A percentile compares a stretch with the other conserved stretches of the same genome.
phyloP scores from a whole-genome alignment of 2,888 invertebrate species.

The Auanema freiburgensis region DNA sequence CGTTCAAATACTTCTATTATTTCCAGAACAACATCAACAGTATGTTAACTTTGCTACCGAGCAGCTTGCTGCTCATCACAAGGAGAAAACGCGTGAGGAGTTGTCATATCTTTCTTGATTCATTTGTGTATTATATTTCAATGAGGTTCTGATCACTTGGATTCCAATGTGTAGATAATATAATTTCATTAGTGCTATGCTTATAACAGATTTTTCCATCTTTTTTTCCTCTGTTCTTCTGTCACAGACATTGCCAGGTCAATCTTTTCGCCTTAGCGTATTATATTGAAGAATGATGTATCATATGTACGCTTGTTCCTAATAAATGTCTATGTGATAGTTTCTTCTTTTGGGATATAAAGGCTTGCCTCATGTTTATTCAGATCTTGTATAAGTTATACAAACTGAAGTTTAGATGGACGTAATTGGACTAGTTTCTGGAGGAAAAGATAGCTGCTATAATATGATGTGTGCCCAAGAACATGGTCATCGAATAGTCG shows the following conservation, averaged over 20 bases:
- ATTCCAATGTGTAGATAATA: conserved; percentile 9
- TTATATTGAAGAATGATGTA: not conserved
- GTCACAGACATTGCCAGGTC: conserved; percentile 7
- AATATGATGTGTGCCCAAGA: conserved; percentile 83
- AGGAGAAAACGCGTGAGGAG: conserved; percentile 19
- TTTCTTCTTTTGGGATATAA: too few relatives aligned
- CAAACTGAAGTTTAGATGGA: conserved; percentile 44
- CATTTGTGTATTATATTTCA: conserved; percentile 3
- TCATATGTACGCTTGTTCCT: conserved; percentile 2
- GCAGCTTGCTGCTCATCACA: conserved; percentile 73
- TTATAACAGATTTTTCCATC: conserved; percentile 3
- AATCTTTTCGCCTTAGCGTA: not conserved
- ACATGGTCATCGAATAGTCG: conserved; percentile 91
- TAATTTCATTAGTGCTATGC: conserved; percentile 5
- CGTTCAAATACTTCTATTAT: not conserved
- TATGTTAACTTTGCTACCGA: conserved; percentile 98
- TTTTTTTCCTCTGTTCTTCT: conserved; percentile 7
- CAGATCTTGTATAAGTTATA: not conserved
- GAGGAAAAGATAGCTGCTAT: conserved; percentile 98
- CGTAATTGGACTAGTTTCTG: conserved; percentile 72
- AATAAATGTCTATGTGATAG: not conserved
- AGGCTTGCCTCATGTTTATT: conserved; percentile 2
- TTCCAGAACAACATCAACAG: conserved; percentile 90
- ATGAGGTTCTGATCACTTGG: conserved; percentile 18
- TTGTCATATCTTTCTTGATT: conserved; percentile 33